These are phyloP conservation scores for Spodoptera litura DNA, from an alignment of 1,140 invertebrate genomes.

Conservation along the genomic window DNA sequence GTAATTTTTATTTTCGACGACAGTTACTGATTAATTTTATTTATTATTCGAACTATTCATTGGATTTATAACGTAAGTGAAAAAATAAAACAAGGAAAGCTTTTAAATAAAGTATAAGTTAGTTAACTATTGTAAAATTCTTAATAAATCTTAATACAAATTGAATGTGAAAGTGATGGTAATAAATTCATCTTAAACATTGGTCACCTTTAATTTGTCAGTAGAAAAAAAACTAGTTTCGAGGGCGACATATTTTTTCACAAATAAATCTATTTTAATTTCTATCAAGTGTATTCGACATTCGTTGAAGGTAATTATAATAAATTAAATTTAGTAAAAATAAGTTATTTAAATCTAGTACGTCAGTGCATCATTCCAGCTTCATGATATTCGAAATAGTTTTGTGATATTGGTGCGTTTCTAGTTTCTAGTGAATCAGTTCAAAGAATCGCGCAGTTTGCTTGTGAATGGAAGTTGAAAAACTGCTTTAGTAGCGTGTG, in stretches of 20 bases:
- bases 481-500: constrained; percentile 58
- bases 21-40: too few relatives aligned
- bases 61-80: neutral
- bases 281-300: constrained; percentile 24
- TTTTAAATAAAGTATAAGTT: too few relatives aligned
- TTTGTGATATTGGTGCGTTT: constrained; percentile 34
- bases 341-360: neutral
- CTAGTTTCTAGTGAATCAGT: constrained; percentile 35
- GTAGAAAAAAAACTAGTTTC: constrained; percentile 47
- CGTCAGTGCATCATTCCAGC: too few relatives aligned
- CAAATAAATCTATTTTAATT: constrained; percentile 33
- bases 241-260: constrained; percentile 36
- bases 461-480: constrained; percentile 61
- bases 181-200: neutral
- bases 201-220: constrained; percentile 35
- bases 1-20: neutral
- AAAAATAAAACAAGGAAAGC: too few relatives aligned
- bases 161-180: neutral
- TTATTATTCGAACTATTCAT: too few relatives aligned
- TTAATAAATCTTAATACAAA: neutral
- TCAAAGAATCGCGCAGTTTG: constrained; percentile 50
- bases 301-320: constrained; percentile 43
- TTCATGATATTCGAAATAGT: neutral
- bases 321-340: neutral
- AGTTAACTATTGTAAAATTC: too few relatives aligned